Conservation (phyloP, 2,113 vertebrate species). For the Syngnathus floridae region DNA sequence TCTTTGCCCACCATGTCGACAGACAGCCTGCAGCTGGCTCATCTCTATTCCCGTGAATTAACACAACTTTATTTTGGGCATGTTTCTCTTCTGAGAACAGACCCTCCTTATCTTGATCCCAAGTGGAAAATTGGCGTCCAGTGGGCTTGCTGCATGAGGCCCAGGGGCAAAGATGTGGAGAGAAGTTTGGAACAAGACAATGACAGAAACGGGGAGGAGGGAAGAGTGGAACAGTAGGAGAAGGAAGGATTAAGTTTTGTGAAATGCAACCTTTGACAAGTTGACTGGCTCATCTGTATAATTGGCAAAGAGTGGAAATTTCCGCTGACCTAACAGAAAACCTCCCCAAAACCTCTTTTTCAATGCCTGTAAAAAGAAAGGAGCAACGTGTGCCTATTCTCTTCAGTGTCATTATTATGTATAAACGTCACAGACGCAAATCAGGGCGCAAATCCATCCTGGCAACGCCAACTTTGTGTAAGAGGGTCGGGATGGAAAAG, state of each 20-base stretch:
- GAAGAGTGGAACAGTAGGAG: slow-evolving; percentile 22
- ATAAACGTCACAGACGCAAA: neutral
- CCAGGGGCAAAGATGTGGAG: slow-evolving; percentile 15
- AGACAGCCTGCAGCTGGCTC: slow-evolving; percentile 37
- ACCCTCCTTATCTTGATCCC: slow-evolving; percentile 53
- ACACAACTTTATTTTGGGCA: slow-evolving; percentile 27
- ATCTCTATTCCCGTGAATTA: slow-evolving; percentile 27
- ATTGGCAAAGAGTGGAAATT: slow-evolving; percentile 51
- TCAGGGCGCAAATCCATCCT: neutral
- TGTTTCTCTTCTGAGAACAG: slow-evolving; percentile 43
- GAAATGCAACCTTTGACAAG: slow-evolving; percentile 45
- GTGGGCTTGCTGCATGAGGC: slow-evolving; percentile 19
- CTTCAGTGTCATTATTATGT: neutral
- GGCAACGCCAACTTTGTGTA: neutral
- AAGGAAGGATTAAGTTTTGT: slow-evolving; percentile 44
- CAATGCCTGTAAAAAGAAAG: neutral
- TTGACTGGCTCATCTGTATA: slow-evolving; percentile 32
- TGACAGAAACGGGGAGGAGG: neutral
- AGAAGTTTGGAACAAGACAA: slow-evolving; percentile 14
- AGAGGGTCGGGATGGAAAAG: too few species aligned
- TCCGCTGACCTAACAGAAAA: slow-evolving; percentile 27
- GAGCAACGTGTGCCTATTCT: neutral
- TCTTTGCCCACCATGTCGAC: slow-evolving; percentile 26
- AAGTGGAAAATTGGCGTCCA: slow-evolving; percentile 54
- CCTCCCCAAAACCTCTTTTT: neutral